Evolutionary conservation across 2,797 vertebrate genomes (phyloP).

Genomic region (Silurus aristotelis): DNA sequence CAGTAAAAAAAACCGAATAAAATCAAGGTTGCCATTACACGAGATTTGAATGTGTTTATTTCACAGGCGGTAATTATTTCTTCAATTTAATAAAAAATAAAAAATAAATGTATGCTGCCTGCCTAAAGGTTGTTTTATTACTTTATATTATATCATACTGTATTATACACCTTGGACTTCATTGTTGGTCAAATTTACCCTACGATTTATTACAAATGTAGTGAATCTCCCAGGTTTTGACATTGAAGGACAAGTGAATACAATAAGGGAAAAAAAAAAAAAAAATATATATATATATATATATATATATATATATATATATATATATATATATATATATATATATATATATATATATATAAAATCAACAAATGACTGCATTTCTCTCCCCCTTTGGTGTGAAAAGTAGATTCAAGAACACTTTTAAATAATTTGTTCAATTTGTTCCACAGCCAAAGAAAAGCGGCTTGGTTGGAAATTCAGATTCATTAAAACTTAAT

Average conservation of each 20-base stretch:
- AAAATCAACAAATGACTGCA: conserved; percentile 94
- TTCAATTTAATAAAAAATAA: background rate
- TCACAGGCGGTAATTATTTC: background rate
- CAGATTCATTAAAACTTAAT: conserved; percentile 99
- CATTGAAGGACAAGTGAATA: conserved; percentile 92
- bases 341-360: conserved; percentile 63
- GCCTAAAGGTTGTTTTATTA: background rate
- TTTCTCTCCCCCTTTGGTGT: conserved; percentile 96
- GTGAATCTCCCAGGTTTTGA: conserved; percentile 81
- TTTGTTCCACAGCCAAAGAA: conserved; percentile 99
- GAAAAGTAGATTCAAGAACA: conserved; percentile 99
- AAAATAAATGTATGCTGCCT: background rate
- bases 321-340: conserved; percentile 87
- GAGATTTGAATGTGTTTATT: background rate
- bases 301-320: conserved; percentile 63
- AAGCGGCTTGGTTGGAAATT: conserved; percentile 99
- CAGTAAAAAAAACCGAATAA: background rate
- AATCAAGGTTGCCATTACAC: background rate
- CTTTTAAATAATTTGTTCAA: conserved; percentile 99
- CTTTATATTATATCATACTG: background rate
- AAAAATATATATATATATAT: conserved; percentile 87
- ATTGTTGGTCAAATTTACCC: conserved; percentile 62
- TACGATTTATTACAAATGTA: conserved; percentile 66
- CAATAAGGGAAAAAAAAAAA: conserved; percentile 88
- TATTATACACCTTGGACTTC: conserved; percentile 9